Evolutionary conservation across 2,888 invertebrate genomes (phyloP), one percentile per base, ranked within the genome.

Genomic region (Tetramorium bicarinatum): DNA sequence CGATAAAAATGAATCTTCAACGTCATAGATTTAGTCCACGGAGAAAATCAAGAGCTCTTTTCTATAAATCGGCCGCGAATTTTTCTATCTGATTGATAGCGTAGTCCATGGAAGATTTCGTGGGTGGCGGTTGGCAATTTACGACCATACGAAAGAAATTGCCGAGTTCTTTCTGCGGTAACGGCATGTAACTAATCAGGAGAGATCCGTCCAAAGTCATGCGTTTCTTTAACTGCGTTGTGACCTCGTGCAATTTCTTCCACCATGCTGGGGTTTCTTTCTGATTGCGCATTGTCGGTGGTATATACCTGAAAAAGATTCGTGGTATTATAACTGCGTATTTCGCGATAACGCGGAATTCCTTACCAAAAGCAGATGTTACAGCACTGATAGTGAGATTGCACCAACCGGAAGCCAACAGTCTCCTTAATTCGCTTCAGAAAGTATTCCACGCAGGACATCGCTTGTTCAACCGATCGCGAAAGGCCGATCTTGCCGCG

Each of bases 361-460:
- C 11, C 96, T 93, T 97, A 99, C 98, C 98, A 99, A 95, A 99
- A 99, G 94, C 98, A 98, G 1, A 99, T 96, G 93, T 98, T 98
- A 29, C 98, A 97, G 86, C 97, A 97, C 89, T 98, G 97, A 93
- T 96, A 96, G 29, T 95, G 93, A 85, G 97, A 94, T 49, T 96
- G 93, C 0, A 97, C 97, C 38, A 97, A 94, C 79, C 96, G 95
- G 92, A 97, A 98, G 0, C 97, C 96, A 0, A 95, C 93, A 34
- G 96, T 95, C 0, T 91, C 89, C 0, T 95, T 94, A 0, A 97
- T 95, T 67, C 95, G 95, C 2, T 96, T 92, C 56, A 95, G 93
- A 87, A 97, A 96, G 91, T 95, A 96, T 90, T 95, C 95, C 0
- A 97, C 96, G 76, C 96, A 95, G 2, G 95, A 95, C 95, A 98